Base-by-base conservation (phyloP, 2,888 invertebrate genomes). In the Agonopterix arenella region DNA sequence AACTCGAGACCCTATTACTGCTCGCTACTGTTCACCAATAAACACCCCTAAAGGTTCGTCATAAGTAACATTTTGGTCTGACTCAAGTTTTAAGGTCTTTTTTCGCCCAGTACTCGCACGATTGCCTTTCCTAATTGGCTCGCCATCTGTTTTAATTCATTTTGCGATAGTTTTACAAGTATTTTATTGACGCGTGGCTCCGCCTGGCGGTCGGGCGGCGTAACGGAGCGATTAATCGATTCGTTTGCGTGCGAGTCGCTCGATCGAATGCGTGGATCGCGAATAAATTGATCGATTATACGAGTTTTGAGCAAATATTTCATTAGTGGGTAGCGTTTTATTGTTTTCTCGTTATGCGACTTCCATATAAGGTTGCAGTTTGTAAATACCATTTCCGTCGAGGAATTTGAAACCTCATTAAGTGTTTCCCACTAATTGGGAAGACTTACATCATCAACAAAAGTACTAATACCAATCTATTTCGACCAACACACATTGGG, bases 161-260 rank as follows among this genome's bases (percentile, higher is more conserved):
- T 86, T 84, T 71, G 85, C 86, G 84, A 88, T 88, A 88, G 88
- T 86, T 89, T 85, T 85, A 88, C 88, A 88, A 84, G 88, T 84
- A 86, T 86, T 88, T 86, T 85, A 88, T 82, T 84, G 88, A 85
- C 79, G 80, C 80, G 82, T 81, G 82, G 84, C 88, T 83, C 88
- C 86, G 84, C 82, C 85, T 82, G 82, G 78, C 75, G 80, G 73
- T 61, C 68, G 69, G 61, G 53, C 63, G 70, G 76, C 73, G 84
- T 77, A 84, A 80, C 84, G 73, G 76, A 79, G 70, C 88, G 84
- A 74, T 81, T 85, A 85, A 88, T 84, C 88, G 89, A 89, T 85
- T 86, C 82, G 77, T 76, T 83, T 80, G 84, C 82, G 78, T 79
- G 77, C 77, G 73, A 72, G 68, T 73, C 75, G 77, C 76, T 75